phyloP scores from a whole-genome alignment of 2,113 vertebrate genomes.

The Macaca fascicularis region T2T-MFA8v1.1 NC_088377.1:30374501-30375000 shows the following conservation, averaged over 20 bases:
- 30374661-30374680: background rate
- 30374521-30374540: background rate
- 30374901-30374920: background rate
- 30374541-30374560: background rate
- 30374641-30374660: background rate
- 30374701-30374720: background rate
- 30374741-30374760: background rate
- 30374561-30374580: background rate
- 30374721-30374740: background rate
- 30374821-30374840: background rate
- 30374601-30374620: background rate
- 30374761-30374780: background rate
- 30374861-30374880: background rate
- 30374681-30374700: background rate
- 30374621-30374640: background rate
- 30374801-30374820: background rate
- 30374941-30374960: background rate
- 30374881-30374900: background rate
- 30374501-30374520: background rate
- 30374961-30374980: background rate
- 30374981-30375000: background rate
- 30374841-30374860: background rate
- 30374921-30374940: background rate
- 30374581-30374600: background rate
- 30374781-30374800: background rate